Base-by-base conservation (phyloP, 2,113 vertebrate species). In the Phyllostomus discolor region DNA sequence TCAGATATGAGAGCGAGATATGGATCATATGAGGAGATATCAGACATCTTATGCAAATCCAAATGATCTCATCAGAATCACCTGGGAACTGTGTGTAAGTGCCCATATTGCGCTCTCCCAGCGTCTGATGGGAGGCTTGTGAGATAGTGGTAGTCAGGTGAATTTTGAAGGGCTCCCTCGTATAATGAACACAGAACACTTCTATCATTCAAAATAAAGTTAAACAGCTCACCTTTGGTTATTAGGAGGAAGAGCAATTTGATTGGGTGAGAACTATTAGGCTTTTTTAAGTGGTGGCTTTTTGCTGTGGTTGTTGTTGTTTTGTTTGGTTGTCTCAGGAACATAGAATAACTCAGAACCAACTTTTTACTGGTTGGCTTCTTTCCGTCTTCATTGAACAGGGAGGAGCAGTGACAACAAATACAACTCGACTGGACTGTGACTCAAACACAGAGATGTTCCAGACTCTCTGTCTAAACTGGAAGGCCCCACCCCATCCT, bases 291-390 rank as follows among this genome's bases (percentile, higher is more conserved):
- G 57, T 7, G n/a, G 52, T 87, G 33, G 19, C 57, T 66, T 95
- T 90, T 76, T 50, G 48, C 15, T 50, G 48, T 41, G 38, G 38
- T n/a, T 59, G 24, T 28, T 59, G 24, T 28, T 59, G 10, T 12
- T 28, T 62, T 62, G n/a, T 85, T 96, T 75, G 92, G 76, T 76
- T 88, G 10, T 96, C 96, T 91, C 52, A 86, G 88, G 82, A 88
- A 43, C 16, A 72, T 1, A 72, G 35, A 84, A 8, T 94, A 75
- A 78, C 3, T 48, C 31, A 1, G 16, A 81, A 33, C 17, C 33
- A 64, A 24, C 7, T n/a, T 31, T 90, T 79, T 73, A 78, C 15
- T 67, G n/a, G n/a, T 22, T 93, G 79, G 28, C 22, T 90, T 81
- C 10, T 62, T 94, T 62, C 5, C 73, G 11, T 80, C 28, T 17